Evolutionary conservation across 2,888 invertebrate genomes (phyloP), one percentile per base, ranked within the genome.

Genomic region (Caenorhabditis becei): DNA sequence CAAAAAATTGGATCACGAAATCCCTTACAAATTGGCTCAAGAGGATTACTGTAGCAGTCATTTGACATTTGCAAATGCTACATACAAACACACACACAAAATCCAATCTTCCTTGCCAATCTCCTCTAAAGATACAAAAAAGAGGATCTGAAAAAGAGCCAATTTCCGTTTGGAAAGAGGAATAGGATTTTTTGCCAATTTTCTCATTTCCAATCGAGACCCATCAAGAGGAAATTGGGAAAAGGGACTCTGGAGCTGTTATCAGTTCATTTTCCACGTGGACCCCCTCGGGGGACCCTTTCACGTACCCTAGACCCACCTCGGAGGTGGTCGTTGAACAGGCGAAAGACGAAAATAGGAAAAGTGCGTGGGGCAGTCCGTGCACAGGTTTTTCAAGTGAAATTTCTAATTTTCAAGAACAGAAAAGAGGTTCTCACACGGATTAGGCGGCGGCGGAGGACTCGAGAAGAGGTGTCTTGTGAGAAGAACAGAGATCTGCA

Each of bases 351-450:
- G 23, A 56, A 71, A 71, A 71, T 72, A 72, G 65, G 63, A 58
- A 49, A 72, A 72, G 72, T 72, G 72, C 72, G 72, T 72, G 72
- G 72, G 72, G 61, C 37, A 24, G n/a, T 23, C 8, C 23, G 41
- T 26, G 26, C 41, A 16, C 16, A 5, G 41, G 5, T 41, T 41
- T 41, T 53, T 53, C 53, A n/a, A 56, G 56, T 5, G 56, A 56
- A 56, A 26, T 24, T 26, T 49, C 35, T 37, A 56, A 47, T 28
- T 72, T 62, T 56, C 63, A 56, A n/a, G 20, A 49, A 4, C 5
- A 23, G 20, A 47, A 5, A 47, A 47, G 3, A n/a, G 47, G 14
- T 47, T 20, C 7, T 20, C 18, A 4, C 20, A n/a, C 18, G 49
- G 23, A 23, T 7, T 23, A 32, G 32, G 20, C 49, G 20, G 8